Conservation (phyloP, 2,888 invertebrate species). For the Stenurella melanura region DNA sequence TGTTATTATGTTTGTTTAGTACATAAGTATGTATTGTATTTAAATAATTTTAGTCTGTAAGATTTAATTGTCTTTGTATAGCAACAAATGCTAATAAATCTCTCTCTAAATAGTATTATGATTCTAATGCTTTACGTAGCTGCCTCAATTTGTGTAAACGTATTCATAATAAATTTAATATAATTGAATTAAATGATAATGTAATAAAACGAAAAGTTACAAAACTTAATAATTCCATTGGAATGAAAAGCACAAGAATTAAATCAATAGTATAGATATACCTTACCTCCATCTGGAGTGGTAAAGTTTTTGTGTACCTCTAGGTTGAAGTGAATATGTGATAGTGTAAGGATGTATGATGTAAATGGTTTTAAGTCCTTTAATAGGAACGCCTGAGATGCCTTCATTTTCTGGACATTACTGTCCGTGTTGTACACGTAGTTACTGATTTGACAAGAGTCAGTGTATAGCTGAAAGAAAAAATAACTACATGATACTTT, state of each 20-base stretch:
- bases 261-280: background rate
- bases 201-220: no score
- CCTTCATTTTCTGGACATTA: background rate
- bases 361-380: constrained; percentile 22
- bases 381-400: background rate
- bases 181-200: no score
- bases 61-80: no score
- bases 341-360: constrained; percentile 17
- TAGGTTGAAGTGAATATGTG: background rate
- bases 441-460: constrained; percentile 13
- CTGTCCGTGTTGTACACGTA: constrained; percentile 1
- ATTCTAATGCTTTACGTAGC: no score
- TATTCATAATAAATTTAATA: no score
- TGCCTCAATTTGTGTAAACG: no score
- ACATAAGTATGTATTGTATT: no score
- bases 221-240: no score
- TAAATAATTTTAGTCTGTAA: no score
- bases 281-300: constrained; percentile 47
- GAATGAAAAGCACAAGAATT: background rate
- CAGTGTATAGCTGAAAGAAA: background rate
- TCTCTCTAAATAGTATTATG: no score
- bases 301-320: constrained; percentile 23
- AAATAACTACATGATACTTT: background rate
- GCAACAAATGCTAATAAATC: no score
- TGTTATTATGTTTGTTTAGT: no score